Evolutionary conservation across 2,797 vertebrate species (phyloP).

Genomic region (Lacerta bilineata): DNA sequence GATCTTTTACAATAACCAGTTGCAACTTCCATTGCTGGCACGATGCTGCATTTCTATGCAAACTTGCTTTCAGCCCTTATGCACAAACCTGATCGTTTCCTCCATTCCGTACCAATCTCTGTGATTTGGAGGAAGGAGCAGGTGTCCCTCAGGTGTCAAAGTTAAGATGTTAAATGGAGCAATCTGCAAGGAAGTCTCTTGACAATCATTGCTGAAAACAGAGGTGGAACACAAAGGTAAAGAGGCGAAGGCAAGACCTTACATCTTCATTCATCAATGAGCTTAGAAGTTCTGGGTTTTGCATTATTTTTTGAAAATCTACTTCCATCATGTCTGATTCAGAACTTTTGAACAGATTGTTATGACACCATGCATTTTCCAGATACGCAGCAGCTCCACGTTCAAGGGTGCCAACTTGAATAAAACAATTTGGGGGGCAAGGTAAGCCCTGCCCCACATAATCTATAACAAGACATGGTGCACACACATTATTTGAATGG

Average conservation of each 20-base stretch:
- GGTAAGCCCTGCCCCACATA: too few species aligned
- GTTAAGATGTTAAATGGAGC: not conserved
- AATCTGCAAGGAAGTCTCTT: not conserved
- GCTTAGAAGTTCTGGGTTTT: not conserved
- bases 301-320: not conserved
- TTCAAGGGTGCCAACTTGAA: too few species aligned
- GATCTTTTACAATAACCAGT: conserved; percentile 30
- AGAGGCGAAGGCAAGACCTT: not conserved
- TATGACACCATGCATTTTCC: too few species aligned
- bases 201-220: too few species aligned
- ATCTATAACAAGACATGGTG: too few species aligned
- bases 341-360: too few species aligned
- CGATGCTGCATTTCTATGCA: not conserved
- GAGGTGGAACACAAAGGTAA: not conserved
- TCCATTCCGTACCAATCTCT: not conserved
- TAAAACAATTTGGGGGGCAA: too few species aligned
- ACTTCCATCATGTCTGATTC: not conserved
- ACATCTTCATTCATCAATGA: not conserved
- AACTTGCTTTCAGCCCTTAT: not conserved
- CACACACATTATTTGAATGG: too few species aligned
- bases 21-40: not conserved
- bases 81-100: not conserved
- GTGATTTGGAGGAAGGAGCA: not conserved
- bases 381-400: too few species aligned
- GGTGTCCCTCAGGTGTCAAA: not conserved